Evolutionary conservation across 2,113 vertebrate species (phyloP), one percentile per base, ranked within the genome.

Genomic region (Eulacestoma nigropectus): DNA sequence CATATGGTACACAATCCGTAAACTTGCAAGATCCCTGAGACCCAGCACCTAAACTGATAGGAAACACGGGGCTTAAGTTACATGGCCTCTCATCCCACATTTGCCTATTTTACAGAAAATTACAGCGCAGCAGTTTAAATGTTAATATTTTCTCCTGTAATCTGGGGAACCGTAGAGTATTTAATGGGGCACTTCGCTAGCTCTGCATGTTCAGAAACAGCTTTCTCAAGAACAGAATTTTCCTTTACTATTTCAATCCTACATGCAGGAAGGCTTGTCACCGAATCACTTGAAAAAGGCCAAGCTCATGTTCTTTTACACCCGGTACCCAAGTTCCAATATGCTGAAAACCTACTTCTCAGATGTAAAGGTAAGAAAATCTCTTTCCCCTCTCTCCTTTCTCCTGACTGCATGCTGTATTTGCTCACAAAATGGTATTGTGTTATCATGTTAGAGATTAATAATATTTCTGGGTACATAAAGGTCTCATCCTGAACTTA

Each of bases 231-330:
- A 83, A 75, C 78, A 57, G 74, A 94, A 11, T 97, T 98, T 97
- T 98, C 99, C 99, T 99, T 99, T 98, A 99, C 97, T 73, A 76
- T 83, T 91, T 96, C 97, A 96, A 70, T 97, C 98, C 97, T 97
- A 98, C 98, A 98, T 98, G 98, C 99, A 99, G 98, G 99, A 99
- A 97, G 99, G 99, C 85, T 96, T 99, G 95, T 99, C 99, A 92
- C 99, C 99, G 49, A 99, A 99, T 98, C 99, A 99, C 98, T 98
- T 99, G 98, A 99, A 99, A 98, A 99, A 99, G 97, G 99, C 99
- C 97, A 99, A 99, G 98, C 98, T 99, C 96, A 99, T 99, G 99
- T 99, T 99, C 98, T 99, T 99, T 98, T 99, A 99, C 97, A 99
- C 99, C 62, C 99, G 99, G 94, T 99, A 99, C 96, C 99, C 99